phyloP scores from a whole-genome alignment of 1,140 invertebrate genomes.

The Globodera rostochiensis region DNA sequence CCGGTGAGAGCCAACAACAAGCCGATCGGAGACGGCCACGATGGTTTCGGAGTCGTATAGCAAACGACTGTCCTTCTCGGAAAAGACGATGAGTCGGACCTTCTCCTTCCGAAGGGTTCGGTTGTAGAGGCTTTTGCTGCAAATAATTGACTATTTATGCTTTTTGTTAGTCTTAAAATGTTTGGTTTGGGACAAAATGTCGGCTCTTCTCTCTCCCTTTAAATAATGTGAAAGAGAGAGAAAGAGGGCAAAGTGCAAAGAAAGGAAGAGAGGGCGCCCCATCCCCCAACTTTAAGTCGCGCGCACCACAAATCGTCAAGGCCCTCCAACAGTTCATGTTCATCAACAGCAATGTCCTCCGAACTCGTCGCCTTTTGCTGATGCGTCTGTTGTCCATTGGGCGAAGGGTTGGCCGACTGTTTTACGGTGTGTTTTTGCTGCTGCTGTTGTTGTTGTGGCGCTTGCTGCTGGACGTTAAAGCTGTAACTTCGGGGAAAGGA shows the following conservation, averaged over 20 bases:
- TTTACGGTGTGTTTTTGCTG: neutral
- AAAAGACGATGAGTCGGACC: constrained; percentile 39
- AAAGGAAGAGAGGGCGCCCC: neutral
- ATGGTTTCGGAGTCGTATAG: constrained; percentile 45
- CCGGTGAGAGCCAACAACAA: constrained; percentile 28
- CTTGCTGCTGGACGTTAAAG: neutral
- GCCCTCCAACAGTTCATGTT: neutral
- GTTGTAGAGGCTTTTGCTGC: constrained; percentile 30
- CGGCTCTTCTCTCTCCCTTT: neutral
- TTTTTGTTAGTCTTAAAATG: constrained; percentile 6
- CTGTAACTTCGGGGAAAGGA: neutral
- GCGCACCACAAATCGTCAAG: neutral
- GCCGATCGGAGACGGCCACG: constrained; percentile 32
- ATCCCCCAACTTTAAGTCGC: neutral
- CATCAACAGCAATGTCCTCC: neutral
- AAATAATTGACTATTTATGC: constrained; percentile 14
- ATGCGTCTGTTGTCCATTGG: neutral
- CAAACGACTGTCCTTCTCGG: constrained; percentile 36
- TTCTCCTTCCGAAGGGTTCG: constrained; percentile 9
- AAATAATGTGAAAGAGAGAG: neutral
- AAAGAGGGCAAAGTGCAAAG: neutral
- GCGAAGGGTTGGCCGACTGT: neutral
- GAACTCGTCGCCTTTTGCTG: neutral
- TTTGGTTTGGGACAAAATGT: constrained; percentile 6
- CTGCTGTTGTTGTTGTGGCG: neutral